A percentile compares a stretch with the other conserved stretches of the same genome.
phyloP scores from a whole-genome alignment of 1,140 invertebrate species.

The Tetragnatha versicolor region DNA sequence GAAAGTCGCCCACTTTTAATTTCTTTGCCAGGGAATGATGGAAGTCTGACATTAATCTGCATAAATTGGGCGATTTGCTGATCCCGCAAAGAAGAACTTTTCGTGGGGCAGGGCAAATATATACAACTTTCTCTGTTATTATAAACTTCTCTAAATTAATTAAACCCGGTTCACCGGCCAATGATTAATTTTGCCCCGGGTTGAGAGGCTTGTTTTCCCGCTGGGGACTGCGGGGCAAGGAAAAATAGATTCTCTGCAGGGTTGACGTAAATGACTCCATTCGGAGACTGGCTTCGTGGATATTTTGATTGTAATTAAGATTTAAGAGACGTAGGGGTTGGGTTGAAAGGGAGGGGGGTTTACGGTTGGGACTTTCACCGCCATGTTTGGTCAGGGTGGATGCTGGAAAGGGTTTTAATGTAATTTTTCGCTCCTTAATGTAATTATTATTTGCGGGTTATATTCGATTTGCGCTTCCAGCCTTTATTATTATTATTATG shows the following conservation, averaged over 20 bases:
- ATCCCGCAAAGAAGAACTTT: background rate
- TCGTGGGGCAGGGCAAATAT: constrained; percentile 13
- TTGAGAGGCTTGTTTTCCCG: constrained; percentile 6
- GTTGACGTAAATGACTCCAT: constrained; percentile 37
- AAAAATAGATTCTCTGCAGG: constrained; percentile 6
- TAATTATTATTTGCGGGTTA: no score
- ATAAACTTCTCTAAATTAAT: constrained; percentile 53
- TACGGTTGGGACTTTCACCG: background rate
- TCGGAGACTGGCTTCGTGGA: background rate
- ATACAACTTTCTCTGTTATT: constrained; percentile 48
- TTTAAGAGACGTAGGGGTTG: background rate
- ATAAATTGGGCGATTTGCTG: constrained; percentile 9
- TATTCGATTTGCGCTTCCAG: no score
- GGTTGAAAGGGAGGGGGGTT: background rate
- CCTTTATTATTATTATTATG: no score
- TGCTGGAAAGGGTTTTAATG: no score
- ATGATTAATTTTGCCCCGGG: constrained; percentile 49
- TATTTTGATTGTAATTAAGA: constrained; percentile 52
- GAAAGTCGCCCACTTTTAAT: constrained; percentile 1
- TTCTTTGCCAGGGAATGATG: background rate
- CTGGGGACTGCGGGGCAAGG: background rate
- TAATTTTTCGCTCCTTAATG: no score
- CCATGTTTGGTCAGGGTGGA: background rate
- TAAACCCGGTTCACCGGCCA: constrained; percentile 36
- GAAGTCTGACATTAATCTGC: constrained; percentile 6